Base-by-base conservation (phyloP, 2,888 invertebrate genomes). In the Lagria hirta region DNA sequence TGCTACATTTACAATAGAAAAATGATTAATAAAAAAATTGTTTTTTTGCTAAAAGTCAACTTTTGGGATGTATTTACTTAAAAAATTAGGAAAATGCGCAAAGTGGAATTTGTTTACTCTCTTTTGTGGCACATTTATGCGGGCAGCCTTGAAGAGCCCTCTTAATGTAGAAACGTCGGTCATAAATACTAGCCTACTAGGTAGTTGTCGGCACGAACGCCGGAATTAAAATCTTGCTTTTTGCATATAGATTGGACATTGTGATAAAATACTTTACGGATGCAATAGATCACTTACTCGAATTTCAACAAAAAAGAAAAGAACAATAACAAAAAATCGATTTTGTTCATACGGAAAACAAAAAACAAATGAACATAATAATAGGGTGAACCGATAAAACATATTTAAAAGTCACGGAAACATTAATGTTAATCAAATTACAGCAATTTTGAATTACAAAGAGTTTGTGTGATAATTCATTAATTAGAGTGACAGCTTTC, bases 1-100 rank as follows among this genome's bases (percentile, higher is more conserved):
- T 14, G 30, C 18, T n/a, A 43, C 44, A 48, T 50, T 50, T 52
- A 50, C 50, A 50, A 50, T 48, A 45, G 48, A 43, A 48, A 52
- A 48, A 28, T n/a, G n/a, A n/a, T n/a, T n/a, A n/a, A n/a, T n/a
- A n/a, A n/a, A n/a, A n/a, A n/a, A n/a, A n/a, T n/a, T n/a, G n/a
- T n/a, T n/a, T n/a, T 5, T 18, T 18, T 18, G 20, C 7, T 18
- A 6, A 18, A 18, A 18, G 20, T 18, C 20, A 18, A 18, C n/a
- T n/a, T n/a, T n/a, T n/a, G n/a, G n/a, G n/a, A n/a, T n/a, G n/a
- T n/a, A n/a, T n/a, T n/a, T n/a, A n/a, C n/a, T n/a, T n/a, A n/a
- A n/a, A n/a, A n/a, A n/a, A n/a, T n/a, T n/a, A n/a, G n/a, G n/a
- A n/a, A n/a, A n/a, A n/a, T n/a, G n/a, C n/a, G n/a, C n/a, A n/a